Evolutionary conservation across 1,140 invertebrate genomes (phyloP).

Genomic region (Amyelois transitella): DNA sequence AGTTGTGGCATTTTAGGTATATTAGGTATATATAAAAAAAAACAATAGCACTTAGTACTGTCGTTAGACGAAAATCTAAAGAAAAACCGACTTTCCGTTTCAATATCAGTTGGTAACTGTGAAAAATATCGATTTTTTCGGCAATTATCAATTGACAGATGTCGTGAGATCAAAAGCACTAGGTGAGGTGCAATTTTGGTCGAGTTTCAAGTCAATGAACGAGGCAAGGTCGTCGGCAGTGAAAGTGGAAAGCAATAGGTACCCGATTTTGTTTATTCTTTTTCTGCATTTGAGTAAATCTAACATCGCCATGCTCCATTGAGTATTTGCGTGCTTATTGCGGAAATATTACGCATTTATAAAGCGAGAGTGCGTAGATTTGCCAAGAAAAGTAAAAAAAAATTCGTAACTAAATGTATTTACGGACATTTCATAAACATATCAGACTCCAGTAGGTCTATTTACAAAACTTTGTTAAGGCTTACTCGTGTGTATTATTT

Average conservation of each 20-base stretch:
- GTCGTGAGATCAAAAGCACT: conserved; percentile 26
- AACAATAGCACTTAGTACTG: background rate
- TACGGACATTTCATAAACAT: too few species aligned
- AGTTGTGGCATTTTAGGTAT: too few species aligned
- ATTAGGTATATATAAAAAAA: too few species aligned
- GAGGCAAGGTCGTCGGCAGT: conserved; percentile 30
- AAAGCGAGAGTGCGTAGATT: background rate
- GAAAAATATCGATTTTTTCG: conserved; percentile 15
- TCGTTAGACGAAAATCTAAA: background rate
- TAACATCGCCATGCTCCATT: background rate
- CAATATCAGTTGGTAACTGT: background rate
- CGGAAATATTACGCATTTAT: background rate
- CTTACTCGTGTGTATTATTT: background rate
- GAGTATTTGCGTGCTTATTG: background rate
- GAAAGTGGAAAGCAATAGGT: conserved; percentile 38
- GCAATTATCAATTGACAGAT: conserved; percentile 9
- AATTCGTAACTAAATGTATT: too few species aligned
- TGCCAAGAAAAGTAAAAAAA: background rate
- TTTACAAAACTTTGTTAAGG: too few species aligned
- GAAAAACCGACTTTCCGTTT: background rate
- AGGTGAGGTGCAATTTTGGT: conserved; percentile 25
- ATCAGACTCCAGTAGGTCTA: too few species aligned
- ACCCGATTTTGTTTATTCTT: conserved; percentile 25
- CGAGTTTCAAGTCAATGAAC: conserved; percentile 28
- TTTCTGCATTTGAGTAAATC: background rate